These are phyloP conservation scores for Creontiades dilutus DNA, from an alignment of 2,888 invertebrate genomes.

Conservation along the genomic window DNA sequence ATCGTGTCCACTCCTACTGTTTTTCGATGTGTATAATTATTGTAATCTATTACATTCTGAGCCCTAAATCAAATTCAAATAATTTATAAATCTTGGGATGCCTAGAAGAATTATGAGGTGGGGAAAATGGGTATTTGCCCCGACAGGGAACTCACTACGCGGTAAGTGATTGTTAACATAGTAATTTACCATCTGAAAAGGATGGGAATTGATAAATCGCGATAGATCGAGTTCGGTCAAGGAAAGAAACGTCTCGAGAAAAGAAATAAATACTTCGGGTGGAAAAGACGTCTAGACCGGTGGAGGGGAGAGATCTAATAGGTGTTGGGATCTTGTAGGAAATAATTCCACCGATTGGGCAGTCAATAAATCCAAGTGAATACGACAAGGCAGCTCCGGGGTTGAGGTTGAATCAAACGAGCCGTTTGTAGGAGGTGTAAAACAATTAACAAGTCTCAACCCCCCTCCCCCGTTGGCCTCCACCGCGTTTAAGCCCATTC, in stretches of 20 bases:
- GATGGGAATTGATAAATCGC: background rate
- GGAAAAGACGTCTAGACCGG: background rate
- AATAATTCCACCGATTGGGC: constrained; percentile 43
- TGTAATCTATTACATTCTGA: too few species aligned
- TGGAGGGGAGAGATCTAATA: background rate
- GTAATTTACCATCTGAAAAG: background rate
- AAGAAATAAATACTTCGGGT: constrained; percentile 23
- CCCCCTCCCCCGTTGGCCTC: constrained; percentile 69
- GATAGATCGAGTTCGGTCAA: background rate
- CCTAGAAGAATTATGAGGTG: background rate
- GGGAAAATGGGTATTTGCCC: background rate
- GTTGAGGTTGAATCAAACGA: constrained; percentile 21
- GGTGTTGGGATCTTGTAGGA: constrained; percentile 7
- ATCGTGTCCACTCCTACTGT: too few species aligned
- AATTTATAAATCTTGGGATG: too few species aligned
- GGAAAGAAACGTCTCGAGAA: background rate
- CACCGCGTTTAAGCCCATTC: constrained; percentile 50
- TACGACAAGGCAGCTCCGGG: constrained; percentile 1
- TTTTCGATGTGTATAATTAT: too few species aligned
- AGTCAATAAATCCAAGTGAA: constrained; percentile 34
- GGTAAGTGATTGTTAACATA: constrained; percentile 22
- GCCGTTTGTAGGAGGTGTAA: constrained; percentile 61
- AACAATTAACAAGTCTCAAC: constrained; percentile 52
- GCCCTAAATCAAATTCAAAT: too few species aligned
- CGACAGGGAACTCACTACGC: background rate